Evolutionary conservation across 2,888 invertebrate species (phyloP), one percentile per base, ranked within the genome.

Genomic region (Nyleta sp.): DNA sequence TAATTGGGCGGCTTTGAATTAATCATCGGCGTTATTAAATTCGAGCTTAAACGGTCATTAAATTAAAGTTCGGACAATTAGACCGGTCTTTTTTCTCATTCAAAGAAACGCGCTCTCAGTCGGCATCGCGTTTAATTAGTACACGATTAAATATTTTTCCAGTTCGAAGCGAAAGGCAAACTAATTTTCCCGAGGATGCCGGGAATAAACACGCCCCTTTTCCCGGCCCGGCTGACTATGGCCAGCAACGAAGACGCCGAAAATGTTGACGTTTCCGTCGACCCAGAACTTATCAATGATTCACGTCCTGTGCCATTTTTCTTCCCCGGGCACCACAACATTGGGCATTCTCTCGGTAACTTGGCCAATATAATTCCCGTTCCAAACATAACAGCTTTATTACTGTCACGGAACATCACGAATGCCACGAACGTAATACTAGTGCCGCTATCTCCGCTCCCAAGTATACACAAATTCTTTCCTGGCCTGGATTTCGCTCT

Each of bases 161-260:
- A 85, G 84, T 50, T 78, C 28, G 76, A 67, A n/a, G 70, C 65
- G 0, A 55, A 57, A 42, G 82, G 48, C 5, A 59, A 67, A 65
- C 8, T 80, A 5, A 52, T 28, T 5, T 80, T 84, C 11, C 82
- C 83, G 13, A 80, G 60, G 46, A 82, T 84, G 17, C 82, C 82
- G 5, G 81, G 79, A 5, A 8, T 83, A 31, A 82, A 81, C 17
- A 53, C 44, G 2, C 77, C 85, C 6, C 17, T 79, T 10, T 57
- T 75, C 53, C 28, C 53, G 3, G 53, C 68, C 0, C 74, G 60
- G 11, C 7, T 60, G 2, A 46, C 10, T 1, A 2, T 1, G 5
- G 10, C 13, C 5, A 33, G 18, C 15, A n/a, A 24, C 17, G 59
- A 38, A 3, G 55, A 70, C 11, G 31, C 4, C 22, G 70, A 74